A percentile compares a stretch with the other conserved stretches of the same genome.
These are phyloP conservation scores for Ephialtes manifestator DNA, from an alignment of 2,888 invertebrate species.

Conservation along the genomic window DNA sequence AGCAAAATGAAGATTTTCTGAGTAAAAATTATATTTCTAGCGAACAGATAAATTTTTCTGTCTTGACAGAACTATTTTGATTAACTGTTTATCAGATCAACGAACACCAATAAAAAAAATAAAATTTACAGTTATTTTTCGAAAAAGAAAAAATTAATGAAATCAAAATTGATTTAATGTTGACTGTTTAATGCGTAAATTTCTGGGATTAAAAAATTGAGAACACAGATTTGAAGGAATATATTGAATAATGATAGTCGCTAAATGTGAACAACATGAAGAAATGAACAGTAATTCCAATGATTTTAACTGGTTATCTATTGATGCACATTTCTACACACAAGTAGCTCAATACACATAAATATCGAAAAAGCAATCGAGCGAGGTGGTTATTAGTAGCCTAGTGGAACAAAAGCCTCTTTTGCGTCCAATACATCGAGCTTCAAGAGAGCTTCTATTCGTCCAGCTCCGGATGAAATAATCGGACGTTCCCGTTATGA, in stretches of 20 bases:
- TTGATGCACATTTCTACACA: background rate
- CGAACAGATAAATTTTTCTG: no score
- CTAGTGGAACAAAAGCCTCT: slow-evolving; percentile 51
- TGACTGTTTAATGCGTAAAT: no score
- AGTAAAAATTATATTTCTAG: no score
- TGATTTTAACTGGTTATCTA: background rate
- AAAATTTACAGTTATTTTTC: no score
- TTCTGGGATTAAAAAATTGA: no score
- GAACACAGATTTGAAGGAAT: background rate
- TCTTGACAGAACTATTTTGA: no score
- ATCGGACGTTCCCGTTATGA: slow-evolving; percentile 64
- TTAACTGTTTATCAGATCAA: no score
- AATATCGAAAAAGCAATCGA: slow-evolving; percentile 51
- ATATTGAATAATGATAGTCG: no score
- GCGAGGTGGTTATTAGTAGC: slow-evolving; percentile 26
- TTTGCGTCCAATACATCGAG: slow-evolving; percentile 32
- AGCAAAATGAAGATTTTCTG: no score
- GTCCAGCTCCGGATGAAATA: slow-evolving; percentile 60
- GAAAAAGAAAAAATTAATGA: no score
- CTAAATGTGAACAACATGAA: background rate
- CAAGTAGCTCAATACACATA: slow-evolving; percentile 2
- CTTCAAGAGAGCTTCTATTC: slow-evolving; percentile 44
- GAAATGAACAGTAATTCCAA: background rate
- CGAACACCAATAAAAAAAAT: no score
- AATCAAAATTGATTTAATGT: no score